Base-by-base conservation (phyloP, 2,113 vertebrate genomes). In the Cheirogaleus medius region DNA sequence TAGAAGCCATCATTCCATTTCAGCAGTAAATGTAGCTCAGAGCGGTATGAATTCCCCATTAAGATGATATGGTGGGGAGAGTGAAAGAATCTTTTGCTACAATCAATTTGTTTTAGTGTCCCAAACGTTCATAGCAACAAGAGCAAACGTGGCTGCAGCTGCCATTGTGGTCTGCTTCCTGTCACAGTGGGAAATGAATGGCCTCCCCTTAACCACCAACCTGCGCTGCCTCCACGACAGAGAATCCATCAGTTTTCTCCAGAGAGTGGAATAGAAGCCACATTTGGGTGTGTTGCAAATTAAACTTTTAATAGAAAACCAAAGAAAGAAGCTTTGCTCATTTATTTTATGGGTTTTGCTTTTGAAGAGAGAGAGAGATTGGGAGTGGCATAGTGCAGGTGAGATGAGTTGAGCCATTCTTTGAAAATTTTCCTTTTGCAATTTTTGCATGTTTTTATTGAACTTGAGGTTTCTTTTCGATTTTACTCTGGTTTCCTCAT, bases 21-120 rank as follows among this genome's bases (percentile, higher is more conserved):
- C 68, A 88, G 94, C 90, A 60, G 80, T 91, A 37, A 97, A 54
- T 5, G 64, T 13, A 15, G 87, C 66, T 95, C 95, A 1, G 0
- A 93, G 78, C 9, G 58, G 78, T 52, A 68, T 87, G 94, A 63
- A 71, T 94, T 87, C 69, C 86, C 97, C 95, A 81, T 92, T 83
- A 93, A 25, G 86, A 56, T 93, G 97, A 97, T 86, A 66, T 47
- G 91, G 83, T 76, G 27, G 92, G 69, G 82, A 84, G n/a, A 77
- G 80, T 3, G 71, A 81, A 87, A 68, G 93, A 56, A 87, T 91
- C 86, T 73, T 91, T 29, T 5, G 25, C 58, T 29, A 29, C 93
- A 52, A 76, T 97, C 95, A 42, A 71, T 96, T 97, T 94, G 95
- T 93, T 95, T 97, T 90, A 96, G 90, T 78, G 76, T 96, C 87